phyloP scores from a whole-genome alignment of 2,113 vertebrate genomes.

The Enhydra lutris region DNA sequence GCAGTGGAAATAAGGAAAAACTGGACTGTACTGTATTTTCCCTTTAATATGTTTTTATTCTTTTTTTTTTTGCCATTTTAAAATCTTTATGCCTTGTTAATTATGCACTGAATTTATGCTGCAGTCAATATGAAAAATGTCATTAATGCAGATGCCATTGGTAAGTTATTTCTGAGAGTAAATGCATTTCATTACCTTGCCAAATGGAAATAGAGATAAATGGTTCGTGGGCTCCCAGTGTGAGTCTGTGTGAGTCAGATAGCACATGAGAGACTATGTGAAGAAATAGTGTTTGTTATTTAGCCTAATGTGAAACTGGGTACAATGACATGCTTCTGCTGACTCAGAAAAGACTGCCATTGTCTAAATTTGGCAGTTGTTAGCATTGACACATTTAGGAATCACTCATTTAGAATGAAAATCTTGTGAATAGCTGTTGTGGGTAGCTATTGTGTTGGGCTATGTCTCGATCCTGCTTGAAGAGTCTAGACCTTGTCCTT shows the following conservation, averaged over 20 bases:
- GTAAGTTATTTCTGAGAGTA: neutral
- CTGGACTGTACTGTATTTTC: neutral
- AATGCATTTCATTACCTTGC: neutral
- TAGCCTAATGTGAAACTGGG: neutral
- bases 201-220: neutral
- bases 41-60: neutral
- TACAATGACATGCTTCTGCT: neutral
- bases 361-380: neutral
- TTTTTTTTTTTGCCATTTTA: neutral
- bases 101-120: neutral
- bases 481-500: neutral
- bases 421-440: neutral
- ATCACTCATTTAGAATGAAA: neutral
- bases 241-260: neutral
- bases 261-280: neutral
- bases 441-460: neutral
- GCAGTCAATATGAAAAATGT: slow-evolving; percentile 28
- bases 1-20: neutral
- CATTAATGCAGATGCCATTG: neutral
- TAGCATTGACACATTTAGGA: neutral
- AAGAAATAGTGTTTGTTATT: neutral
- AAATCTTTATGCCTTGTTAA: neutral
- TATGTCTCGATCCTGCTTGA: neutral
- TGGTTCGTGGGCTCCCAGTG: neutral
- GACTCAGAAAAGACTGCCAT: neutral